These are phyloP conservation scores for Oryctolagus cuniculus DNA, from an alignment of 2,113 vertebrate species.

Conservation along the genomic window mOryCun1.1 NC_091445.1:46694001-46694500, in stretches of 20 bases:
- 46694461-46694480: not conserved
- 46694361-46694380: not conserved
- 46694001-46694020: not conserved
- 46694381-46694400: not conserved
- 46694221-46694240: not conserved
- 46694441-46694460: not conserved
- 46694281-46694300: not conserved
- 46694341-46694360: not conserved
- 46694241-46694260: not conserved
- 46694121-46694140: not conserved
- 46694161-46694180: too few relatives aligned
- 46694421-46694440: not conserved
- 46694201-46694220: fast-evolving
- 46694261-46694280: not conserved
- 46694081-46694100: not conserved
- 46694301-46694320: not conserved
- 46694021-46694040: not conserved
- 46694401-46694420: not conserved
- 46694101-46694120: not conserved
- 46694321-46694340: not conserved
- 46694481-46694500: not conserved
- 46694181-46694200: not conserved
- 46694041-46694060: not conserved
- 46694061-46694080: not conserved
- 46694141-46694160: not conserved